Evolutionary conservation across 2,113 vertebrate species (phyloP).

Genomic region (Tragelaphus strepsiceros): DNA sequence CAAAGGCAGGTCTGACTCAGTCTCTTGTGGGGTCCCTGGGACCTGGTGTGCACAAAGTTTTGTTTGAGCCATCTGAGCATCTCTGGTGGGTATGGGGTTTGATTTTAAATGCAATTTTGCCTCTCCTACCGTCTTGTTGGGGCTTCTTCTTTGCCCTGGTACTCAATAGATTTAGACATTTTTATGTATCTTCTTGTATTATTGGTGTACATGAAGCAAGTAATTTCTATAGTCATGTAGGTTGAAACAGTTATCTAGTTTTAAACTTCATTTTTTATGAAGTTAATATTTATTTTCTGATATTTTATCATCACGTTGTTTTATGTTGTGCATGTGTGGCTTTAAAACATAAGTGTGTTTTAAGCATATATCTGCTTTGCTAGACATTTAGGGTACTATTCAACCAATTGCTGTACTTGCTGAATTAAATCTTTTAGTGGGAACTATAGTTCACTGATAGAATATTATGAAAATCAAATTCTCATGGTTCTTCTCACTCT

Average conservation of each 20-base stretch:
- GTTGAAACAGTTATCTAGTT: neutral
- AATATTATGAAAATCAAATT: neutral
- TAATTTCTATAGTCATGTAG: neutral
- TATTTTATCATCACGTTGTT: neutral
- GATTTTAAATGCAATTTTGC: neutral
- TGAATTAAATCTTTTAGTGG: neutral
- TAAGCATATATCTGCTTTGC: neutral
- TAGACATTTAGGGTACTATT: neutral
- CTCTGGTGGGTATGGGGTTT: neutral
- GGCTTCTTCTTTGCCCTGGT: neutral
- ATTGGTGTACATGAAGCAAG: neutral
- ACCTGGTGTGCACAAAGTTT: neutral
- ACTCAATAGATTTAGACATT: neutral
- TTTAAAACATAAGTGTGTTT: neutral
- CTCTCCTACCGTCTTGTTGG: neutral
- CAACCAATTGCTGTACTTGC: neutral
- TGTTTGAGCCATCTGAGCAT: neutral
- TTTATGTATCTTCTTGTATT: neutral
- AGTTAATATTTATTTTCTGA: neutral
- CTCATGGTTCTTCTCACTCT: neutral
- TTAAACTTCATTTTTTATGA: neutral
- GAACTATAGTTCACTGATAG: neutral
- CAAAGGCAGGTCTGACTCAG: neutral
- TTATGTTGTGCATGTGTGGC: neutral
- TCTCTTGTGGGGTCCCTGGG: neutral